Conservation (phyloP, 1,140 invertebrate genomes). For the Macrobrachium nipponense region DNA sequence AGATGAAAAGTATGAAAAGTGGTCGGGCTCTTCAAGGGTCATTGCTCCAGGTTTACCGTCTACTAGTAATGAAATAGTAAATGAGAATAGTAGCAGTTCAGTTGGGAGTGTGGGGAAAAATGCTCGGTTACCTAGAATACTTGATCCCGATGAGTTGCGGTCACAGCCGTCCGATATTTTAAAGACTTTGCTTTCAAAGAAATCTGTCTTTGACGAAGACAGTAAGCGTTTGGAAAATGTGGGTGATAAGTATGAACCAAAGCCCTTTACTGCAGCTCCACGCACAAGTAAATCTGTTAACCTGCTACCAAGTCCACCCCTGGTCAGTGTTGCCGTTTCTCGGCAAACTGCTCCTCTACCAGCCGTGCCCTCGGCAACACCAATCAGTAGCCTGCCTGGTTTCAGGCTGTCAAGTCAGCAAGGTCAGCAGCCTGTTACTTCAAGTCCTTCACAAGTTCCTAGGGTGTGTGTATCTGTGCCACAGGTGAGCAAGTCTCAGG, state of each 20-base stretch:
- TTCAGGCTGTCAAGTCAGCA: conserved; percentile 52
- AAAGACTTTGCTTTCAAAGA: conserved; percentile 89
- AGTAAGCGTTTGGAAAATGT: conserved; percentile 90
- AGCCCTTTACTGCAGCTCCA: conserved; percentile 66
- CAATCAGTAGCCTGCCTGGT: conserved; percentile 56
- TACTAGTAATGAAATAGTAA: conserved; percentile 41
- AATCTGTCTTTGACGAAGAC: conserved; percentile 96
- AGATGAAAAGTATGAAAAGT: conserved; percentile 93
- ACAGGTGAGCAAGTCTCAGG: conserved; percentile 60
- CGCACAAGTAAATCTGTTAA: conserved; percentile 41
- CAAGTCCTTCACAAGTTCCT: conserved; percentile 61
- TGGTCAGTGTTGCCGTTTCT: conserved; percentile 31
- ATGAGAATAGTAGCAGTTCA: conserved; percentile 55
- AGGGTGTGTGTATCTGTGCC: conserved; percentile 53
- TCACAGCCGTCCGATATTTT: conserved; percentile 91
- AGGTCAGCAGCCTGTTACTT: conserved; percentile 51
- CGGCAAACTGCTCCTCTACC: conserved; percentile 40
- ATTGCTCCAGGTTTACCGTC: conserved; percentile 50
- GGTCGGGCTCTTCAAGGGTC: conserved; percentile 73
- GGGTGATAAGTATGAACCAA: conserved; percentile 86
- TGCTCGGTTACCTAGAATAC: conserved; percentile 70
- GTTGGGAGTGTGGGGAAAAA: conserved; percentile 52
- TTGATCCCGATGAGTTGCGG: conserved; percentile 77
- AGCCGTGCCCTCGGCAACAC: conserved; percentile 55
- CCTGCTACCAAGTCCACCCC: conserved; percentile 43